phyloP scores from a whole-genome alignment of 2,888 invertebrate genomes.

The Drosophila lutescens region DNA sequence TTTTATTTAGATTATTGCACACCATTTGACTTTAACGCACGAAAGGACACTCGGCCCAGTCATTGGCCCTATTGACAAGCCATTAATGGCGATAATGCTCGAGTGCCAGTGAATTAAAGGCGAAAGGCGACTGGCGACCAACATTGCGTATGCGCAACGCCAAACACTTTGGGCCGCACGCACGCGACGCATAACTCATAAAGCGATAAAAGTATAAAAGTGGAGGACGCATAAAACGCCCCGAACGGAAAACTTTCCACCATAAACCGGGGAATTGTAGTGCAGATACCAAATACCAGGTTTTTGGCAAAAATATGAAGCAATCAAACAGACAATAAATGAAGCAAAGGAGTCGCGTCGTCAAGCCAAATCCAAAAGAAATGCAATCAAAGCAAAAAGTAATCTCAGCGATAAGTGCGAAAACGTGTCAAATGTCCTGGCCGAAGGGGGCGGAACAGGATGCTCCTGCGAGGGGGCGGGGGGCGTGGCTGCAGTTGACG shows the following conservation, averaged over 20 bases:
- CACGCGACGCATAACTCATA: conserved; percentile 71
- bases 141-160: conserved; percentile 70
- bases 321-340: conserved; percentile 75
- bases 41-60: conserved; percentile 39
- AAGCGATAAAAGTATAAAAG: conserved; percentile 77
- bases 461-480: not conserved
- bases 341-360: conserved; percentile 45
- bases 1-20: conserved; percentile 62
- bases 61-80: conserved; percentile 55
- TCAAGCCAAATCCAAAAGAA: conserved; percentile 33
- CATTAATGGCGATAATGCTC: conserved; percentile 52
- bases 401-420: conserved; percentile 78
- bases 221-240: conserved; percentile 57
- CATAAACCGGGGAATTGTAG: conserved; percentile 55
- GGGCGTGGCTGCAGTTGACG: conserved; percentile 46
- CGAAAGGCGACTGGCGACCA: conserved; percentile 6
- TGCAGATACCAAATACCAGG: conserved; percentile 22
- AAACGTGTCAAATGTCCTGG: conserved; percentile 70
- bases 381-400: conserved; percentile 78
- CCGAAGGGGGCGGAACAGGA: conserved; percentile 7
- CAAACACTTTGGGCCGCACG: conserved; percentile 54
- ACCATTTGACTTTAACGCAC: conserved; percentile 53
- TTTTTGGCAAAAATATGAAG: conserved; percentile 66
- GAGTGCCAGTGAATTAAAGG: conserved; percentile 13
- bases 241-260: conserved; percentile 51